Percentiles rank a stretch among this genome's conserved stretches.
These are phyloP conservation scores for Drosophila obscura DNA, from an alignment of 1,140 invertebrate species.

Conservation along the genomic window DNA sequence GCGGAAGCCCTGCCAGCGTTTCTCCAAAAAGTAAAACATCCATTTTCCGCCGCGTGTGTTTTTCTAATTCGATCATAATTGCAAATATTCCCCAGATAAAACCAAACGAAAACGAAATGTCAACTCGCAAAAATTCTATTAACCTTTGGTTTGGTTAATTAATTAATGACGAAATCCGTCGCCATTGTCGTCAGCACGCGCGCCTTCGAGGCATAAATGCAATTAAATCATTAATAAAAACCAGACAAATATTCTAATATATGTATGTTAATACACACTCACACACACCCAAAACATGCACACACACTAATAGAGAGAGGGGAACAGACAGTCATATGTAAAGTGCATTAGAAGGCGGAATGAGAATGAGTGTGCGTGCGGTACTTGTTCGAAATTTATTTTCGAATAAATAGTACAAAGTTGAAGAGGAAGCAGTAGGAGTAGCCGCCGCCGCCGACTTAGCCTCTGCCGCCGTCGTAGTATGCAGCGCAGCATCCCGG, in stretches of 20 bases:
- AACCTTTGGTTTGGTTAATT: conserved; percentile 73
- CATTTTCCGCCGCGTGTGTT: conserved; percentile 44
- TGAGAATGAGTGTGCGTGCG: conserved; percentile 49
- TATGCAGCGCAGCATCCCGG: conserved; percentile 41
- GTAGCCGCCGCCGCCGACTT: too few species aligned
- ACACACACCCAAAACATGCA: conserved; percentile 6
- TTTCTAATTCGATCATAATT: conserved; percentile 30
- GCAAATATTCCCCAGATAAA: conserved; percentile 10
- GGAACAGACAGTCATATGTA: conserved; percentile 38
- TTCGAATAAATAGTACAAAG: conserved; percentile 82
- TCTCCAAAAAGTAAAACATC: conserved; percentile 44
- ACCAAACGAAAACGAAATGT: conserved; percentile 44
- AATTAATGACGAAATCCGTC: conserved; percentile 77
- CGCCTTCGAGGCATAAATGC: conserved; percentile 73
- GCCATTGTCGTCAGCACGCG: conserved; percentile 69
- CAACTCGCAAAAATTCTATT: conserved; percentile 63
- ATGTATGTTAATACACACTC: conserved; percentile 28
- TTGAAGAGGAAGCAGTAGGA: conserved; percentile 67
- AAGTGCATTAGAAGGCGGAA: conserved; percentile 59
- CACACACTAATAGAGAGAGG: background rate
- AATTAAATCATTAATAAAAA: conserved; percentile 80
- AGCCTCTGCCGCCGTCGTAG: conserved; percentile 15
- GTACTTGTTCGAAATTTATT: conserved; percentile 81
- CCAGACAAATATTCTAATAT: conserved; percentile 69
- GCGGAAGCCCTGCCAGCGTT: conserved; percentile 57